These are phyloP conservation scores for Zaprionus vittiger DNA, from an alignment of 1,140 invertebrate species.

Conservation along the genomic window DNA sequence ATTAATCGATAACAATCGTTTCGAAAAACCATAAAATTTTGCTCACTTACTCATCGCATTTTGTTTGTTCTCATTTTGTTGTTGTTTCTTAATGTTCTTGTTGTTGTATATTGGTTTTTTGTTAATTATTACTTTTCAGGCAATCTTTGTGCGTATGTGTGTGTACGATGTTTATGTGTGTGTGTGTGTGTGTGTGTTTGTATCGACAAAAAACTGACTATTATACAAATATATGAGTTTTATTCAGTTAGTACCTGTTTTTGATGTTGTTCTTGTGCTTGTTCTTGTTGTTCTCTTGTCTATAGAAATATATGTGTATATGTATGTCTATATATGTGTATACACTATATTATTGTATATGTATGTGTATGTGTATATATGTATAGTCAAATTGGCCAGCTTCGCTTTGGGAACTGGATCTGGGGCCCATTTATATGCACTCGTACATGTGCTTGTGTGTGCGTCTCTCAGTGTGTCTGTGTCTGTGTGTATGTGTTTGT, in stretches of 20 bases:
- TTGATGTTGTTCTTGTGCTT: conserved; percentile 29
- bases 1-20: conserved; percentile 57
- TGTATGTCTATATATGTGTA: conserved; percentile 48
- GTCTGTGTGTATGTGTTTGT: conserved; percentile 16
- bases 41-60: conserved; percentile 32
- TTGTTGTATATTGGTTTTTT: conserved; percentile 20
- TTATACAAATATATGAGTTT: conserved; percentile 55
- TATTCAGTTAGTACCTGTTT: conserved; percentile 9
- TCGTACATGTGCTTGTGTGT: conserved; percentile 20
- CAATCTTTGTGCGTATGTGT: conserved; percentile 44
- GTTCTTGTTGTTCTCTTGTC: conserved; percentile 32
- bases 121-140: conserved; percentile 32
- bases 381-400: conserved; percentile 44
- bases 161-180: conserved; percentile 22
- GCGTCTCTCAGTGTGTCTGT: conserved; percentile 16
- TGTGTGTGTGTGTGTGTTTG: conserved; percentile 24
- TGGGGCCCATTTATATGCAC: conserved; percentile 23
- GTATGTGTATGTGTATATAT: conserved; percentile 27
- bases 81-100: conserved; percentile 19
- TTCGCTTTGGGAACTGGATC: background rate
- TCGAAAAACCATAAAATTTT: conserved; percentile 39
- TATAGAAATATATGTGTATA: conserved; percentile 68
- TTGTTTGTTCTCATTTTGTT: background rate
- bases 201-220: conserved; percentile 28
- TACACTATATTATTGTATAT: conserved; percentile 30